Percentiles rank a stretch among this genome's conserved stretches.
phyloP scores from a whole-genome alignment of 1,140 invertebrate genomes.

The Kradibia gibbosae region DNA sequence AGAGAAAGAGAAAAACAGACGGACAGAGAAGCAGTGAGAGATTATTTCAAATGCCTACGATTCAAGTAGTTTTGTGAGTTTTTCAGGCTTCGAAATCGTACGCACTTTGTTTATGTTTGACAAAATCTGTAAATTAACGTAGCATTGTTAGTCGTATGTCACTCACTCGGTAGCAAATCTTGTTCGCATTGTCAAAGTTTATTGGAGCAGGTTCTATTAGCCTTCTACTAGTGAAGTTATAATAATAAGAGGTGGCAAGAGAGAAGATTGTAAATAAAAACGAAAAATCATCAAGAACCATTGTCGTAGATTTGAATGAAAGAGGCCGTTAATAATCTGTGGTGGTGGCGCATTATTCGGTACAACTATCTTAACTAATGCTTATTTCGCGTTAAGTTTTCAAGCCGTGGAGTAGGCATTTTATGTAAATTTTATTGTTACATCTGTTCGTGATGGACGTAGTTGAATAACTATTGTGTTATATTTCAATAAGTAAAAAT shows the following conservation, averaged over 20 bases:
- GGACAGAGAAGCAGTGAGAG: background rate
- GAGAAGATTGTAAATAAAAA: background rate
- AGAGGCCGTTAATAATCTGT: background rate
- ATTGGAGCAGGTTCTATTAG: background rate
- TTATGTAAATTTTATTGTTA: slow-evolving; percentile 3
- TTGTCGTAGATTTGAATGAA: background rate
- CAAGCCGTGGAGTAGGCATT: background rate
- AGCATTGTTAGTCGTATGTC: slow-evolving; percentile 24
- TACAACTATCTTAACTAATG: background rate
- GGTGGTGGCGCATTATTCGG: background rate
- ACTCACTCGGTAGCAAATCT: background rate
- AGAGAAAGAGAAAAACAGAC: background rate
- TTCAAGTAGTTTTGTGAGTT: background rate
- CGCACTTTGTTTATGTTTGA: background rate
- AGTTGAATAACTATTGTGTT: too few species aligned
- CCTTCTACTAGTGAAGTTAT: background rate
- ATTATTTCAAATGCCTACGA: background rate
- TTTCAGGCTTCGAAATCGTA: background rate
- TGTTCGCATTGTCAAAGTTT: background rate
- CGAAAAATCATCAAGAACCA: background rate
- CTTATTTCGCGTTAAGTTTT: background rate
- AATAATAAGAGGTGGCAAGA: background rate
- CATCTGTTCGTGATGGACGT: too few species aligned
- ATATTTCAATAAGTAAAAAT: too few species aligned
- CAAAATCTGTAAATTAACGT: background rate